Evolutionary conservation across 1,140 invertebrate species (phyloP).

Genomic region (Dendroctonus ponderosae): DNA sequence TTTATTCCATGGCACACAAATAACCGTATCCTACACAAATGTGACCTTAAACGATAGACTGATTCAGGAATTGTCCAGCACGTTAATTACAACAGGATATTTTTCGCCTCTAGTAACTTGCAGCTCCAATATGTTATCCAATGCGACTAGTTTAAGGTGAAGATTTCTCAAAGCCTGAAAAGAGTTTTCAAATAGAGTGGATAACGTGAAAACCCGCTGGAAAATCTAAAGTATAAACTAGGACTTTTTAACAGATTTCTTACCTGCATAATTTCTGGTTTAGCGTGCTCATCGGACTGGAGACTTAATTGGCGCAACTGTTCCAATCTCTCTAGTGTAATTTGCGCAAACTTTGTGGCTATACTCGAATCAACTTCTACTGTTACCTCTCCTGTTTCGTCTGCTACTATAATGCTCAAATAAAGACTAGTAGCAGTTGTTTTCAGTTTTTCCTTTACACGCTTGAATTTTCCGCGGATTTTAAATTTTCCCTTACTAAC

Average conservation of each 20-base stretch:
- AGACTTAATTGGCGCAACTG: slow-evolving; percentile 30
- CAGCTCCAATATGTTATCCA: slow-evolving; percentile 36
- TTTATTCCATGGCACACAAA: not conserved
- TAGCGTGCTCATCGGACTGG: slow-evolving; percentile 32
- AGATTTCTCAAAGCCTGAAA: slow-evolving; percentile 26
- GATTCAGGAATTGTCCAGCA: slow-evolving; percentile 4
- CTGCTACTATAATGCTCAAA: slow-evolving; percentile 39
- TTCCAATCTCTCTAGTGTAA: slow-evolving; percentile 26
- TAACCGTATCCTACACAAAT: not conserved
- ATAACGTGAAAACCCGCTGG: no score
- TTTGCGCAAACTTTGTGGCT: slow-evolving; percentile 32
- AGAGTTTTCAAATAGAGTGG: not conserved
- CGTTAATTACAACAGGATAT: slow-evolving; percentile 35
- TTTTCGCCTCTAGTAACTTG: slow-evolving; percentile 35
- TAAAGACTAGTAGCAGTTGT: slow-evolving; percentile 30
- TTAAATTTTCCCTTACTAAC: slow-evolving; percentile 38
- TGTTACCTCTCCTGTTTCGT: slow-evolving; percentile 30
- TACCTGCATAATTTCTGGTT: slow-evolving; percentile 36
- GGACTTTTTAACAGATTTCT: slow-evolving; percentile 1
- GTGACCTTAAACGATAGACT: not conserved
- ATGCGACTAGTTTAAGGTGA: slow-evolving; percentile 30
- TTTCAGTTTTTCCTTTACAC: slow-evolving; percentile 39
- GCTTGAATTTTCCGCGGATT: slow-evolving; percentile 43
- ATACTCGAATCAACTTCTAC: slow-evolving; percentile 37
- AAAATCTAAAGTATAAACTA: not conserved